Percentiles rank a stretch among this genome's conserved stretches.
phyloP scores from a whole-genome alignment of 2,888 invertebrate genomes.

The Smittia aterrima region DNA sequence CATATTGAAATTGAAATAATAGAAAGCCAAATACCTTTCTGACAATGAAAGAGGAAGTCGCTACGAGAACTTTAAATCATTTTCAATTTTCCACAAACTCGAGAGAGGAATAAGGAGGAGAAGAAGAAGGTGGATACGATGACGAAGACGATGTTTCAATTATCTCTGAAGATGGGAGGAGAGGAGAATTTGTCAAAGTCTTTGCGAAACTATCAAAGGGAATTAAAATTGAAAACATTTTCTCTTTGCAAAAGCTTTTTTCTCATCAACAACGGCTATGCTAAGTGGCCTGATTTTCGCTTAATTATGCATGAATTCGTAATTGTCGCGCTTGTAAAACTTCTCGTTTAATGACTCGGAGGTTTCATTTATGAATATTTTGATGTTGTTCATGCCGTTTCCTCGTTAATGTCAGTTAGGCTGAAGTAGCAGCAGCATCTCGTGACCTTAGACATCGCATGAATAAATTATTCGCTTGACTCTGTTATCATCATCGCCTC shows the following conservation, averaged over 20 bases:
- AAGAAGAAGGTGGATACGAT: not conserved
- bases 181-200: not conserved
- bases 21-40: conserved; percentile 20
- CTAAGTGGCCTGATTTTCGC: not conserved
- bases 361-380: not conserved
- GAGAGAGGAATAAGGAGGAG: too few species aligned
- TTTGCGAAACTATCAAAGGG: not conserved
- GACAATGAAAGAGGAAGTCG: not conserved
- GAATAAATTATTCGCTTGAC: conserved; percentile 24
- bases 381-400: not conserved
- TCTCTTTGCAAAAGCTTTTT: too few species aligned
- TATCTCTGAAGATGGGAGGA: not conserved
- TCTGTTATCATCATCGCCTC: not conserved
- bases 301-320: not conserved
- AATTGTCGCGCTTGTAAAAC: conserved; percentile 25
- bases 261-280: not conserved
- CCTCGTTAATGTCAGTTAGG: not conserved
- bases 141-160: conserved; percentile 4
- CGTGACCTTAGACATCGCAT: conserved; percentile 16
- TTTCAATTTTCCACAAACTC: conserved; percentile 20
- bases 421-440: not conserved
- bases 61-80: conserved; percentile 20
- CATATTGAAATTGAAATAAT: conserved; percentile 25
- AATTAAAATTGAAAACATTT: not conserved
- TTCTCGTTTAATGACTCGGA: not conserved